These are phyloP conservation scores for Drosophila santomea DNA, from an alignment of 1,140 invertebrate genomes.

Conservation along the genomic window DNA sequence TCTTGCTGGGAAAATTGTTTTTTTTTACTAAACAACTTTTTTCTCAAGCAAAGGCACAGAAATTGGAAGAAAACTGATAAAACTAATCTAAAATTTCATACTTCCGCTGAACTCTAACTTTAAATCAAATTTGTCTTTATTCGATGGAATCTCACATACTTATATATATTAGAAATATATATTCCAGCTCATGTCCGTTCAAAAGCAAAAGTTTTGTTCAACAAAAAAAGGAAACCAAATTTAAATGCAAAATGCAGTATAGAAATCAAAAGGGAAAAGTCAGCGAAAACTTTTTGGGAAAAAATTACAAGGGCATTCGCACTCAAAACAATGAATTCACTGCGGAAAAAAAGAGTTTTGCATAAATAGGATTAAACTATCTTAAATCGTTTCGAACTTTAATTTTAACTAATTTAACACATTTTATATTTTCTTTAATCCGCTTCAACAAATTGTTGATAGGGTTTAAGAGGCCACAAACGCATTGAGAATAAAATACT, in stretches of 20 bases:
- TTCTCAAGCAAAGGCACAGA: neutral
- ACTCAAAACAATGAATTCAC: neutral
- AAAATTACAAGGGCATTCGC: neutral
- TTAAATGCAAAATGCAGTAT: conserved; percentile 32
- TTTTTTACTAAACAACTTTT: conserved; percentile 20
- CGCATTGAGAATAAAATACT: no score
- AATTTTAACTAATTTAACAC: no score
- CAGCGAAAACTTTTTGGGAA: conserved; percentile 14
- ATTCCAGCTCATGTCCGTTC: conserved; percentile 28
- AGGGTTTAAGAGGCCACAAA: no score
- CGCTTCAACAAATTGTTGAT: no score
- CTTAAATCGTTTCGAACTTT: no score
- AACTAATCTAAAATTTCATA: conserved; percentile 8
- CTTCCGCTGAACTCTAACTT: conserved; percentile 2
- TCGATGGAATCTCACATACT: neutral
- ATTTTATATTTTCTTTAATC: no score
- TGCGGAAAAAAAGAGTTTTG: no score
- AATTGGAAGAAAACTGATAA: conserved; percentile 9
- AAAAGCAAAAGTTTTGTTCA: conserved; percentile 43
- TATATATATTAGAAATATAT: conserved; percentile 19
- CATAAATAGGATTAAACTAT: neutral
- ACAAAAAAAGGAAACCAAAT: conserved; percentile 30
- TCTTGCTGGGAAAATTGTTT: neutral
- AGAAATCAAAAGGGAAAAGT: conserved; percentile 39
- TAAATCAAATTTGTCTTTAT: conserved; percentile 11